Evolutionary conservation across 2,113 vertebrate genomes (phyloP).

Genomic region (Deroptyus accipitrinus): DNA sequence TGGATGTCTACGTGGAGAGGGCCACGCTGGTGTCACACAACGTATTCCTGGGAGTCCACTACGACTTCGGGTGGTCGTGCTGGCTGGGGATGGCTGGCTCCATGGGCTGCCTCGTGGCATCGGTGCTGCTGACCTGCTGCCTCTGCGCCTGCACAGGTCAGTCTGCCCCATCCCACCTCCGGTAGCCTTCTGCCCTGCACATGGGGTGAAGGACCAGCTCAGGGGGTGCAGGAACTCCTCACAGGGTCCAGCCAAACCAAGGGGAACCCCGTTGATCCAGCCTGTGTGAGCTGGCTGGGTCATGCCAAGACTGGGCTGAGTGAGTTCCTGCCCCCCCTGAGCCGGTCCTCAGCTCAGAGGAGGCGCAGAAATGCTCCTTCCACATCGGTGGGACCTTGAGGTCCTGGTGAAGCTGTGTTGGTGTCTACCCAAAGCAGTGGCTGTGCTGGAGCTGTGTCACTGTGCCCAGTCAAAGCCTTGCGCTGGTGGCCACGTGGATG

Average conservation of each 20-base stretch:
- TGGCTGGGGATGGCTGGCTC: slow-evolving; percentile 78
- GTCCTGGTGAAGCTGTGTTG: neutral
- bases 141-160: slow-evolving; percentile 57
- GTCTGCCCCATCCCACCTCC: neutral
- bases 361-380: neutral
- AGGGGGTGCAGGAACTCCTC: neutral
- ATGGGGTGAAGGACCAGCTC: neutral
- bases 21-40: slow-evolving; percentile 52
- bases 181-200: neutral
- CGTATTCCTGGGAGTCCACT: slow-evolving; percentile 72
- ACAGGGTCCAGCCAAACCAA: neutral
- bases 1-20: slow-evolving; percentile 72
- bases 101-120: slow-evolving; percentile 36
- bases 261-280: neutral
- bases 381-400: neutral
- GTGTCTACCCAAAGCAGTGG: neutral
- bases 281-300: neutral
- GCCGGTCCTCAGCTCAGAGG: too few species aligned
- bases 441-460: neutral
- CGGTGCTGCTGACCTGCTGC: slow-evolving; percentile 68
- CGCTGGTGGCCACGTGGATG: neutral
- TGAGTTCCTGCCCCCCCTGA: neutral
- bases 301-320: neutral
- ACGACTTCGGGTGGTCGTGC: slow-evolving; percentile 77
- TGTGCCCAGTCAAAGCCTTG: neutral